phyloP scores from a whole-genome alignment of 2,888 invertebrate genomes.

The Chrysotoxum bicinctum region DNA sequence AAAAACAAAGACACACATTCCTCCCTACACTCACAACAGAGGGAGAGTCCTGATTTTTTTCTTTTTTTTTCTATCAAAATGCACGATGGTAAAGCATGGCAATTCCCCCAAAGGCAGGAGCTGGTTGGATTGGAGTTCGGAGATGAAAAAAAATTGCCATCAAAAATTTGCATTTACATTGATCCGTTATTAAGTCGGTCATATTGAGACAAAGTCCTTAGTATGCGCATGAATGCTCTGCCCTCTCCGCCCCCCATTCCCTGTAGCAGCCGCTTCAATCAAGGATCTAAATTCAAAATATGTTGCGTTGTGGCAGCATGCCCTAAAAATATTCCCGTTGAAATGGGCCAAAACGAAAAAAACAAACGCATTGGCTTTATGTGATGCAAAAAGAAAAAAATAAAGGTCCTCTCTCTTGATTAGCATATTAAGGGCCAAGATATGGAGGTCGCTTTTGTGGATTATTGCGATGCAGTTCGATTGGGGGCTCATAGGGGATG shows the following conservation, averaged over 20 bases:
- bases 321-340: constrained; percentile 51
- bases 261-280: neutral
- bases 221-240: constrained; percentile 44
- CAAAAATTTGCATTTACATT: constrained; percentile 73
- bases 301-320: constrained; percentile 50
- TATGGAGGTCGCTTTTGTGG: constrained; percentile 38
- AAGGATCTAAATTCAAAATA: constrained; percentile 32
- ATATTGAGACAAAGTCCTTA: constrained; percentile 70
- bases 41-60: constrained; percentile 33
- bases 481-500: constrained; percentile 34
- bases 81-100: constrained; percentile 62
- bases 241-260: neutral
- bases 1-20: constrained; percentile 71
- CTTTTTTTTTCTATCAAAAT: constrained; percentile 18
- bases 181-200: constrained; percentile 72
- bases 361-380: constrained; percentile 59
- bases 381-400: neutral
- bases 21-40: constrained; percentile 17
- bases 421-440: constrained; percentile 66
- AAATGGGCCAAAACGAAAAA: constrained; percentile 40
- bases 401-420: constrained; percentile 58
- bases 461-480: constrained; percentile 66
- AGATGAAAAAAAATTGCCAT: constrained; percentile 42
- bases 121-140: neutral
- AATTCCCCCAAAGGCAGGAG: constrained; percentile 42